Evolutionary conservation across 2,113 vertebrate genomes (phyloP).

Genomic region (Nerophis ophidion): DNA sequence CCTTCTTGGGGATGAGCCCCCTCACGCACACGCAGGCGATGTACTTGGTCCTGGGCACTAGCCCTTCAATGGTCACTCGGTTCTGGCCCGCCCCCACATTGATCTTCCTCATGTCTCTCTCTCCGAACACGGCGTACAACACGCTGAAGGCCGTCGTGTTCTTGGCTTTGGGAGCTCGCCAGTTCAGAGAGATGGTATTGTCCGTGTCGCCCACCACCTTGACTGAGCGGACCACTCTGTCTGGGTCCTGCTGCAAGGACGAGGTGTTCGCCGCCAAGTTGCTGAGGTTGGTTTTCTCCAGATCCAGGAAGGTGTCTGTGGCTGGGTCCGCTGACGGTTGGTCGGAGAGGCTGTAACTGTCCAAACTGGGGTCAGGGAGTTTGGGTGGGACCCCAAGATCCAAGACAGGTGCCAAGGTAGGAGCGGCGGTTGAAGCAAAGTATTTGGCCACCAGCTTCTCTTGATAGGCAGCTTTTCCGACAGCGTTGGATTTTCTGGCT

Average conservation of each 20-base stretch:
- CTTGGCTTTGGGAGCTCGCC: constrained; percentile 83
- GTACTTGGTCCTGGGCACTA: constrained; percentile 90
- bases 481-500: constrained; percentile 56
- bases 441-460: constrained; percentile 81
- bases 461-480: constrained; percentile 79
- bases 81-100: constrained; percentile 82
- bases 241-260: constrained; percentile 72
- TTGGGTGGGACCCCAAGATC: constrained; percentile 33
- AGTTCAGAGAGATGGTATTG: constrained; percentile 85
- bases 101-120: constrained; percentile 86
- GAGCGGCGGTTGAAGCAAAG: constrained; percentile 58
- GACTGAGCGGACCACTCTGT: constrained; percentile 79
- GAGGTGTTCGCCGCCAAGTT: constrained; percentile 77
- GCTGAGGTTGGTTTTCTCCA: constrained; percentile 70
- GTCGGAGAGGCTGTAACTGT: constrained; percentile 52
- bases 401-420: constrained; percentile 27
- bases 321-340: constrained; percentile 50
- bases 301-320: constrained; percentile 59
- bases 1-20: constrained; percentile 85
- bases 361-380: constrained; percentile 38
- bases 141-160: constrained; percentile 84
- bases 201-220: constrained; percentile 90
- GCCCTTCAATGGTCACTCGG: constrained; percentile 79
- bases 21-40: constrained; percentile 86
- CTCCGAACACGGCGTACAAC: constrained; percentile 86